Evolutionary conservation across 2,888 invertebrate genomes (phyloP).

Genomic region (Bhutanitis thaidina): DNA sequence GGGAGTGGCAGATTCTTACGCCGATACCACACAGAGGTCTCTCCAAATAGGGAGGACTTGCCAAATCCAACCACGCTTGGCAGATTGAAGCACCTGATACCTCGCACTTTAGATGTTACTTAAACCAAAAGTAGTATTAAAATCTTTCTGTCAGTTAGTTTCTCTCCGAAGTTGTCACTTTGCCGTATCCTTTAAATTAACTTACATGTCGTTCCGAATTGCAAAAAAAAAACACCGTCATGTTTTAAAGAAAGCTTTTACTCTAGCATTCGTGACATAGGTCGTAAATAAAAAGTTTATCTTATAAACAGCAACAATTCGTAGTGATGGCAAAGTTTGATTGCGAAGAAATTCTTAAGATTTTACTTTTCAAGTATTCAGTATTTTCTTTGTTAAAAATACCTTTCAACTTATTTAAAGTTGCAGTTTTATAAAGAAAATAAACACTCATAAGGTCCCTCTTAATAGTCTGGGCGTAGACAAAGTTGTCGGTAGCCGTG

Average conservation of each 20-base stretch:
- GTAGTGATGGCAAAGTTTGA: constrained; percentile 8
- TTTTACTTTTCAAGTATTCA: constrained; percentile 22
- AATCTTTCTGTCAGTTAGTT: too few species aligned
- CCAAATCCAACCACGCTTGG: too few species aligned
- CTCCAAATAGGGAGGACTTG: too few species aligned
- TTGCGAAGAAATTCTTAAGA: constrained; percentile 21
- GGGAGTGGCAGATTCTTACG: too few species aligned
- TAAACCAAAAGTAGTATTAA: too few species aligned
- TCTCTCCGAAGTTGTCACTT: background rate
- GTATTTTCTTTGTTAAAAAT: constrained; percentile 22
- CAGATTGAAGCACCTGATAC: too few species aligned
- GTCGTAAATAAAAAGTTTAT: constrained; percentile 17
- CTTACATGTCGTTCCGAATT: background rate
- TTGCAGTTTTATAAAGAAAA: constrained; percentile 19
- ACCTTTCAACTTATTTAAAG: constrained; percentile 26
- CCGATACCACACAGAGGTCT: too few species aligned
- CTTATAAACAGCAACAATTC: constrained; percentile 7
- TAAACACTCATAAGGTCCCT: constrained; percentile 12
- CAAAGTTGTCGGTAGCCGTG: constrained; percentile 21
- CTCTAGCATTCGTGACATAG: background rate
- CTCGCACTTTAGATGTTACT: too few species aligned
- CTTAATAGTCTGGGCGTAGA: constrained; percentile 22
- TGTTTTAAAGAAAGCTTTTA: too few species aligned
- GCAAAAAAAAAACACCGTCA: background rate
- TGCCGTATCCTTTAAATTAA: background rate